These are phyloP conservation scores for Prosopocoilus inquinatus DNA, from an alignment of 2,888 invertebrate species.

Conservation along the genomic window DNA sequence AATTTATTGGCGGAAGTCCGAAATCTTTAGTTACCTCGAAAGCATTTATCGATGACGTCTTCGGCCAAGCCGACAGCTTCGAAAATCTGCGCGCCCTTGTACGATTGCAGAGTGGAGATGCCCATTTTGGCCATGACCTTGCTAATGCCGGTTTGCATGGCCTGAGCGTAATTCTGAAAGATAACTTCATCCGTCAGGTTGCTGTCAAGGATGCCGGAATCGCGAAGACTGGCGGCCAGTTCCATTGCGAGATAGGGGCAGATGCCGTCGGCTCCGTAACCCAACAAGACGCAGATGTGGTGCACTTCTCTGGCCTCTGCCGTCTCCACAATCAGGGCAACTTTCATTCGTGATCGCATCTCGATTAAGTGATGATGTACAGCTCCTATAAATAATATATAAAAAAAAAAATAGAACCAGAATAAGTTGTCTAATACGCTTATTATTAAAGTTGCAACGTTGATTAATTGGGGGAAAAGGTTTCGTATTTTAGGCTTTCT, in stretches of 20 bases:
- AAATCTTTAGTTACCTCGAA: constrained; percentile 56
- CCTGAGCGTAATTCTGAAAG: constrained; percentile 83
- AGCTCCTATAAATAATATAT: constrained; percentile 58
- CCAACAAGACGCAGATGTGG: constrained; percentile 92
- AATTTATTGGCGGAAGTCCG: background rate
- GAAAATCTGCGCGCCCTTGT: constrained; percentile 99
- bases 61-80: constrained; percentile 94
- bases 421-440: too few species aligned
- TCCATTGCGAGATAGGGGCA: constrained; percentile 97
- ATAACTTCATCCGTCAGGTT: constrained; percentile 76
- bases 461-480: too few species aligned
- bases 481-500: too few species aligned
- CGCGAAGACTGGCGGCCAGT: constrained; percentile 80
- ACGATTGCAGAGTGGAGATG: constrained; percentile 96
- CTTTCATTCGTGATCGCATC: constrained; percentile 92
- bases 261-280: constrained; percentile 96
- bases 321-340: constrained; percentile 91
- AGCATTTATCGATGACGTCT: constrained; percentile 93
- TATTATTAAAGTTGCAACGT: background rate
- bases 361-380: constrained; percentile 95
- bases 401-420: constrained; percentile 8
- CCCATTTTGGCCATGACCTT: constrained; percentile 99
- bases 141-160: constrained; percentile 54
- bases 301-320: constrained; percentile 96
- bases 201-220: constrained; percentile 80